Conservation (phyloP, 2,888 invertebrate species). For the Seladonia tumulorum region DNA sequence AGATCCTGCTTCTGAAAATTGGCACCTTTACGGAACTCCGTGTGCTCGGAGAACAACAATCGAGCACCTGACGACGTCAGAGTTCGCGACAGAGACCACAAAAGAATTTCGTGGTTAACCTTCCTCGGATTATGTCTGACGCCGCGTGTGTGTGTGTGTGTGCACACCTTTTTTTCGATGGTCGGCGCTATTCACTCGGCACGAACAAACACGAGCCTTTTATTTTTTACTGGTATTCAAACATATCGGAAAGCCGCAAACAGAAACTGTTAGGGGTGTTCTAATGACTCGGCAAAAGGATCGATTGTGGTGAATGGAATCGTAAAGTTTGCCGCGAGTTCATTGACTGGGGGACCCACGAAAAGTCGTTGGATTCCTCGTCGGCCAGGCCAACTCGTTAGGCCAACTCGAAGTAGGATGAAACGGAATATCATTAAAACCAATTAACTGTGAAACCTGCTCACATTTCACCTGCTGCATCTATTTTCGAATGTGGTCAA, state of each 20-base stretch:
- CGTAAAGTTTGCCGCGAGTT: not conserved
- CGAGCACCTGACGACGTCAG: not conserved
- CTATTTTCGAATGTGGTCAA: not conserved
- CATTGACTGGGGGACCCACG: not conserved
- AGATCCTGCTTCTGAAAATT: not conserved
- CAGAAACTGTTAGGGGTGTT: not conserved
- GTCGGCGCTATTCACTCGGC: conserved; percentile 23
- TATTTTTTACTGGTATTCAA: not conserved
- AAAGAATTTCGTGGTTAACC: conserved; percentile 8
- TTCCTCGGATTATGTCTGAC: not conserved
- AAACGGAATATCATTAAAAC: not conserved
- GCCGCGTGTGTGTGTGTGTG: conserved; percentile 18
- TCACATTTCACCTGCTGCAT: not conserved
- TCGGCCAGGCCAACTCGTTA: not conserved
- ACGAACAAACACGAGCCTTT: not conserved
- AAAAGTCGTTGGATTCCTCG: not conserved
- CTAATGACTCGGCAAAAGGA: not conserved
- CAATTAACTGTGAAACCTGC: not conserved
- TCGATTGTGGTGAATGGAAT: not conserved
- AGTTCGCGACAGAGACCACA: not conserved
- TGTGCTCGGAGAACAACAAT: not conserved
- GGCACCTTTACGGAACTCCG: not conserved
- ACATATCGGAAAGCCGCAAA: not conserved
- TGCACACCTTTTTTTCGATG: conserved; percentile 12
- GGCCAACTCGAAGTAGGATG: not conserved